Base-by-base conservation (phyloP, 2,797 vertebrate species). In the Neosalanx taihuensis region DNA sequence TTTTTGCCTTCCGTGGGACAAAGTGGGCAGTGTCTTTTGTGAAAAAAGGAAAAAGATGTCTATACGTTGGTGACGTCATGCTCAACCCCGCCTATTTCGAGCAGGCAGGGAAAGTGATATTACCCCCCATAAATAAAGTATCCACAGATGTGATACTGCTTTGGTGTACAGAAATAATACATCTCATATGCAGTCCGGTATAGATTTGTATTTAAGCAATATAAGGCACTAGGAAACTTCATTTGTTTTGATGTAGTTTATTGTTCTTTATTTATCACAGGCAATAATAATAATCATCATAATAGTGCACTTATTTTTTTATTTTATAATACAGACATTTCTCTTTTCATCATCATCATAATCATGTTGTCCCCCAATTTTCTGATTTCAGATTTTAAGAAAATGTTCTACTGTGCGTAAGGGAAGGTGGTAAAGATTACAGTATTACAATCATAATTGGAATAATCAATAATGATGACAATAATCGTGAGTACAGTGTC, bases 261-360 rank as follows among this genome's bases (percentile, higher is more conserved):
- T 92, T 92, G 89, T 83, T 91, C 86, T 88, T 89, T 90, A 87
- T 91, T 92, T 91, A 84, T 91, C 88, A 93, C 92, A 93, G 92
- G 92, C 92, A 93, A 91, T 93, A 91, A 89, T 91, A 90, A 86
- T 64, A 69, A 69, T 73, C 35, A 86, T 89, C 85, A 86, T 89
- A 85, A 92, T 92, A 92, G 92, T 93, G 91, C 91, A 93, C 89
- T 90, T 88, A 81, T 91, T 85, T 85, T 82, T 64, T 84, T 75
- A 57, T 80, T 85, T 88, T 92, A 89, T 90, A 91, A 88, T 91
- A 93, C 90, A 92, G 89, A 92, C 90, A 91, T 90, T 91, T 88
- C 83, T 90, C 84, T 83, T 86, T 78, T 85, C 78, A 73, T 82
- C 69, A 41, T 84, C 74, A 71, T 86, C 76, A 67, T 77, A 69